phyloP scores from a whole-genome alignment of 1,140 invertebrate species.

The Halyomorpha halys region DNA sequence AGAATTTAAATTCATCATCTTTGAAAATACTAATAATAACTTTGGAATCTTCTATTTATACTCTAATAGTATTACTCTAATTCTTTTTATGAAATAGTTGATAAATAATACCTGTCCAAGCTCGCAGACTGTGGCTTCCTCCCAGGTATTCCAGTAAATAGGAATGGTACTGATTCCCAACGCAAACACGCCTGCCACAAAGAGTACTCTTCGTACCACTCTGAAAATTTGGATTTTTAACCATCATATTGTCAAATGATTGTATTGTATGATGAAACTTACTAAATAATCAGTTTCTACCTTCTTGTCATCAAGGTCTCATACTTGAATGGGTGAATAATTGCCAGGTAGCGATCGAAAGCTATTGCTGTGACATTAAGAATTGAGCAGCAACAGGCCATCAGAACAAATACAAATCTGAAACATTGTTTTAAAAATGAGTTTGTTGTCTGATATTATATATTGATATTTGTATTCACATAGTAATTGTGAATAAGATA shows the following conservation, averaged over 20 bases:
- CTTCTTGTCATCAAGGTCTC: conserved; percentile 36
- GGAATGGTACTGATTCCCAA: conserved; percentile 51
- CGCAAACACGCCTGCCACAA: conserved; percentile 50
- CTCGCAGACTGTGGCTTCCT: conserved; percentile 43
- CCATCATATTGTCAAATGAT: not conserved
- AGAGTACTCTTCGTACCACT: conserved; percentile 47
- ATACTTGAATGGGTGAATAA: conserved; percentile 70
- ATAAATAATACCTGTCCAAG: conserved; percentile 34
- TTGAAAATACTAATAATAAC: too few relatives aligned
- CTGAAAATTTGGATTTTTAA: conserved; percentile 30
- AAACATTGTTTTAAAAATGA: conserved; percentile 29
- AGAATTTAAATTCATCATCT: too few relatives aligned
- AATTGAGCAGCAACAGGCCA: conserved; percentile 63
- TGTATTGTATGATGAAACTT: not conserved
- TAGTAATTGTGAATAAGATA: not conserved
- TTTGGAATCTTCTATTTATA: too few relatives aligned
- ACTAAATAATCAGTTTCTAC: conserved; percentile 22
- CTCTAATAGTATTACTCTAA: too few relatives aligned
- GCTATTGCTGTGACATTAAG: conserved; percentile 73
- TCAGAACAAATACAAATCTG: conserved; percentile 56
- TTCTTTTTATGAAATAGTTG: too few relatives aligned
- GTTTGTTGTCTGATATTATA: not conserved
- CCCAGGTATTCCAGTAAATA: conserved; percentile 61
- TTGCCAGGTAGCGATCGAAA: conserved; percentile 69
- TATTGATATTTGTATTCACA: not conserved